Conservation (phyloP, 2,113 vertebrate species). For the Lagenorhynchus albirostris region DNA sequence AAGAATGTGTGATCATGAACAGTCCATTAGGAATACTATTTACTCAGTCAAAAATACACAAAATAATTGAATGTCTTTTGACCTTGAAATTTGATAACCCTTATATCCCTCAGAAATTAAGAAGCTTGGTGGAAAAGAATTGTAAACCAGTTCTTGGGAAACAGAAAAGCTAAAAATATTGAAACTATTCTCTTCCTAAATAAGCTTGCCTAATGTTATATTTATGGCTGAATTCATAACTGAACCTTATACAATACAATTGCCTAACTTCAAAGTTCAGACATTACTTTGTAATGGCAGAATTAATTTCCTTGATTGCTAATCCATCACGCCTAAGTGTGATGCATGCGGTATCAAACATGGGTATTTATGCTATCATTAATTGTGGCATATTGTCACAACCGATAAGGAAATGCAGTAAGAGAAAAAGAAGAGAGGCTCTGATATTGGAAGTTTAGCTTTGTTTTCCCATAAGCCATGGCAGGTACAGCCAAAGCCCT, state of each 20-base stretch:
- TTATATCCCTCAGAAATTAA: background rate
- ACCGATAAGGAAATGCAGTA: slow-evolving; percentile 81
- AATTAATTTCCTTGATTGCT: slow-evolving; percentile 87
- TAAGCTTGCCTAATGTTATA: slow-evolving; percentile 40
- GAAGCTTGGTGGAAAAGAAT: background rate
- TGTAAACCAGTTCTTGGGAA: background rate
- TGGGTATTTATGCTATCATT: slow-evolving; percentile 85
- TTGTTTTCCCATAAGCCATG: slow-evolving; percentile 71
- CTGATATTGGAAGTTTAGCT: slow-evolving; percentile 76
- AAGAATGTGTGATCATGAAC: background rate
- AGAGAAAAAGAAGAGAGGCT: slow-evolving; percentile 76
- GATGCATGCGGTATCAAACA: slow-evolving; percentile 84
- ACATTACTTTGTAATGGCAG: slow-evolving; percentile 82
- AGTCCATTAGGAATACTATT: background rate
- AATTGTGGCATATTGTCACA: slow-evolving; percentile 86
- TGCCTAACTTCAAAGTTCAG: slow-evolving; percentile 82
- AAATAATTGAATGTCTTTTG: background rate
- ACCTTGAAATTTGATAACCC: slow-evolving; percentile 29
- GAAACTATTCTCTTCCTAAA: slow-evolving; percentile 57
- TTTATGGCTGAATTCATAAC: slow-evolving; percentile 76
- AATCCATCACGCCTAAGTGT: slow-evolving; percentile 87
- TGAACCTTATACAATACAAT: slow-evolving; percentile 50
- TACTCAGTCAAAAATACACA: background rate
- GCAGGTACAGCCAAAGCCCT: slow-evolving; percentile 66
- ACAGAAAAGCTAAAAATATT: slow-evolving; percentile 11